A percentile compares a stretch with the other conserved stretches of the same genome.
Evolutionary conservation across 2,888 invertebrate genomes (phyloP).

Genomic region (Pimpla rufipes): DNA sequence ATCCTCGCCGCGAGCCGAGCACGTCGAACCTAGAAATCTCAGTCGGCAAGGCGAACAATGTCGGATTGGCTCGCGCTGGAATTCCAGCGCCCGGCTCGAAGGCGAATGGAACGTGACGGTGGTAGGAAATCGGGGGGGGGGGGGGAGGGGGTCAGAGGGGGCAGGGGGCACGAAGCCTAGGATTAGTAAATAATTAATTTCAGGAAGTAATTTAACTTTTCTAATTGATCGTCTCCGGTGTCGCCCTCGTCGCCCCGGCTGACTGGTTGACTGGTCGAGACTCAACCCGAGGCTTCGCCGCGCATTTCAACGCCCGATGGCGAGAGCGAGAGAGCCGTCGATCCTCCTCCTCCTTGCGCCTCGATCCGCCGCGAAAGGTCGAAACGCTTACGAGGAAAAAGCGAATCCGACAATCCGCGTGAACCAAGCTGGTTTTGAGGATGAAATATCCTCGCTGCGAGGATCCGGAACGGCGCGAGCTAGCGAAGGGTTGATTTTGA

Average conservation of each 20-base stretch:
- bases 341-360: no score
- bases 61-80: slow-evolving; percentile 3
- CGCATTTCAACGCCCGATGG: slow-evolving; percentile 28
- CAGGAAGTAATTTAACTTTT: slow-evolving; percentile 81
- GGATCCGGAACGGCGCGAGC: background rate
- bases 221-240: slow-evolving; percentile 78
- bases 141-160: background rate
- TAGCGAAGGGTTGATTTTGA: slow-evolving; percentile 10
- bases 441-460: slow-evolving; percentile 71
- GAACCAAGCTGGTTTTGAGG: slow-evolving; percentile 65
- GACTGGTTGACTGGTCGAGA: slow-evolving; percentile 55
- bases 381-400: slow-evolving; percentile 3
- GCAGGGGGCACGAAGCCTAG: slow-evolving; percentile 49
- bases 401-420: slow-evolving; percentile 15
- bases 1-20: background rate
- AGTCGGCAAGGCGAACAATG: background rate
- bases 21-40: slow-evolving; percentile 11
- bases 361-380: no score
- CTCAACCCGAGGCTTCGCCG: slow-evolving; percentile 30
- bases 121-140: background rate
- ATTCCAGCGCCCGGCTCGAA: slow-evolving; percentile 20
- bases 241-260: slow-evolving; percentile 18
- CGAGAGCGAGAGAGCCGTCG: background rate
- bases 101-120: background rate
- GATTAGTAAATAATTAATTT: slow-evolving; percentile 81